A percentile compares a stretch with the other conserved stretches of the same genome.
phyloP scores from a whole-genome alignment of 1,140 invertebrate genomes.

The Drosophila sucinea region DNA sequence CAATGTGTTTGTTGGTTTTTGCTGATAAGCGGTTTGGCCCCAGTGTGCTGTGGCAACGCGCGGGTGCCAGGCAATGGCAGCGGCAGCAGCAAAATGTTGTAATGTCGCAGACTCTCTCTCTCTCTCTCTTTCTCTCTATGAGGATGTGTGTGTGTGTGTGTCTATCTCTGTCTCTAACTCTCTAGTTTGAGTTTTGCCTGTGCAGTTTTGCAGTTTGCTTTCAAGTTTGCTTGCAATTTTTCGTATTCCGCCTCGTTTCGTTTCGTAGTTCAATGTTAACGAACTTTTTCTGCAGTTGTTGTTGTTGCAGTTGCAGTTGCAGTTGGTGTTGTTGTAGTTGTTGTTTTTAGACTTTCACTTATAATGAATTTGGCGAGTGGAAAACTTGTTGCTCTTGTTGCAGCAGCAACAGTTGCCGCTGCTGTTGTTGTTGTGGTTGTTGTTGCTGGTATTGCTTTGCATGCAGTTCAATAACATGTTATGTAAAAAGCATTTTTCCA shows the following conservation, averaged over 20 bases:
- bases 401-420: conserved; percentile 17
- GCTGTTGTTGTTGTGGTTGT: conserved; percentile 35
- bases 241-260: conserved; percentile 53
- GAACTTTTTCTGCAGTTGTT: conserved; percentile 71
- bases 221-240: conserved; percentile 44
- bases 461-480: conserved; percentile 83
- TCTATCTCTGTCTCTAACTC: conserved; percentile 25
- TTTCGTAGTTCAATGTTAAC: conserved; percentile 83
- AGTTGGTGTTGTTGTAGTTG: conserved; percentile 38
- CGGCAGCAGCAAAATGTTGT: conserved; percentile 52
- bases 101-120: conserved; percentile 51
- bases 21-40: not conserved
- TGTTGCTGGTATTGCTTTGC: conserved; percentile 55
- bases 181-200: conserved; percentile 14
- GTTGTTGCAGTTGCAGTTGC: conserved; percentile 24
- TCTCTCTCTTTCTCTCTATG: conserved; percentile 26
- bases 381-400: conserved; percentile 56
- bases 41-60: conserved; percentile 11
- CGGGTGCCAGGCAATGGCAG: conserved; percentile 57
- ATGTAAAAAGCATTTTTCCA: conserved; percentile 82
- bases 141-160: not conserved
- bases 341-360: conserved; percentile 76
- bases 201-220: conserved; percentile 22
- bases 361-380: conserved; percentile 76
- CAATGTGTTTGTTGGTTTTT: too few relatives aligned